phyloP scores from a whole-genome alignment of 2,797 vertebrate species.

The Sebastes ruberrimus region DNA sequence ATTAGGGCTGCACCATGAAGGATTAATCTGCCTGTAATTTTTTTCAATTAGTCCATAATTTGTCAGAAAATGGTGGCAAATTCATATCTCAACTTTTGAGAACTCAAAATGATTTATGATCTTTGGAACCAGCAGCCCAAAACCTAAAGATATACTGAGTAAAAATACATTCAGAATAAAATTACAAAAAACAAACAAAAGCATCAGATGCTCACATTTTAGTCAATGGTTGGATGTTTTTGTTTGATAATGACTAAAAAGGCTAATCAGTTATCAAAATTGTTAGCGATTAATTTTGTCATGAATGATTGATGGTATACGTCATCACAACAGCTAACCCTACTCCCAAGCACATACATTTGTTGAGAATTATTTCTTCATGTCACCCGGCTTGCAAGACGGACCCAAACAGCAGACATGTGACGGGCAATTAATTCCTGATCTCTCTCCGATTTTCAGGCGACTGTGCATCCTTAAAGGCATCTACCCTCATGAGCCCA shows the following conservation, averaged over 20 bases:
- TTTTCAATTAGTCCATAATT: neutral
- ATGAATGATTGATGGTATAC: neutral
- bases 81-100: neutral
- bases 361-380: neutral
- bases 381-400: neutral
- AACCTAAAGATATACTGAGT: neutral
- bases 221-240: neutral
- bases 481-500: constrained; percentile 96
- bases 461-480: constrained; percentile 96
- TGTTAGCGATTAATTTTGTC: neutral
- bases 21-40: neutral
- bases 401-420: neutral
- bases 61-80: neutral
- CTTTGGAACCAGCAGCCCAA: neutral
- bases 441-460: constrained; percentile 68
- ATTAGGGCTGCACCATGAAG: too few relatives aligned
- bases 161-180: neutral
- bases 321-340: neutral
- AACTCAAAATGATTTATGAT: neutral
- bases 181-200: neutral
- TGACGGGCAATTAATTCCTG: neutral
- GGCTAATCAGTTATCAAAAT: neutral
- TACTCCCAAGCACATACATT: neutral
- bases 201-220: neutral
- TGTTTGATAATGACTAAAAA: neutral